Base-by-base conservation (phyloP, 1,140 invertebrate species). In the Neotoxoptera formosana region DNA sequence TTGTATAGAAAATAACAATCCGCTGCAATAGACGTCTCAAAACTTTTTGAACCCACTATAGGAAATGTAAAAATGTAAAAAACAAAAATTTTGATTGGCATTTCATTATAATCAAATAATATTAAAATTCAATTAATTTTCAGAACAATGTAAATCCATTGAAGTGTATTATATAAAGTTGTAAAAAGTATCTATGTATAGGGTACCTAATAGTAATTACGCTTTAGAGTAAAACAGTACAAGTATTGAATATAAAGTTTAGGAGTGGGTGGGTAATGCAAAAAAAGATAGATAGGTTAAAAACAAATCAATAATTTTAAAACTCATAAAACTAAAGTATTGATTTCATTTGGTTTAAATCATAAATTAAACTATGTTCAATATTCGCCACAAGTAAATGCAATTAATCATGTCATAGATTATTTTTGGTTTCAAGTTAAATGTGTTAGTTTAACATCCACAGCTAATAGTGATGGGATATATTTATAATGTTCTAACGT, bases 141-240 rank as follows among this genome's bases (percentile, higher is more conserved):
- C n/a, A n/a, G n/a, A 76, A 76, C n/a, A 76, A 76, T n/a, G n/a
- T 67, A 67, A 67, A 67, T 67, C 60, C 30, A n/a, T 67, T 67
- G 14, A n/a, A 67, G 14, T n/a, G 60, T n/a, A n/a, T 67, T 67
- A 67, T 17, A 67, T 6, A 67, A n/a, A 67, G 60, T 67, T 67
- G 60, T 67, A 67, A 67, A 67, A 67, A 17, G 1, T 67, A n/a
- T 4, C 30, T n/a, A n/a, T 67, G n/a, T 6, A 67, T 67, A 60
- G 25, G 30, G 25, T 67, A 41, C 41, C 4, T 41, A 67, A n/a
- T 67, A n/a, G 30, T 67, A n/a, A 67, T 67, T 67, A 67, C 14
- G 30, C 17, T 67, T 67, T n/a, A 14, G 41, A 67, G n/a, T n/a
- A 67, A 67, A 67, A 67, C 30, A 67, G 11, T 67, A n/a, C 60